Evolutionary conservation across 1,140 invertebrate genomes (phyloP), one percentile per base, ranked within the genome.

Genomic region (Eumeta japonica): DNA sequence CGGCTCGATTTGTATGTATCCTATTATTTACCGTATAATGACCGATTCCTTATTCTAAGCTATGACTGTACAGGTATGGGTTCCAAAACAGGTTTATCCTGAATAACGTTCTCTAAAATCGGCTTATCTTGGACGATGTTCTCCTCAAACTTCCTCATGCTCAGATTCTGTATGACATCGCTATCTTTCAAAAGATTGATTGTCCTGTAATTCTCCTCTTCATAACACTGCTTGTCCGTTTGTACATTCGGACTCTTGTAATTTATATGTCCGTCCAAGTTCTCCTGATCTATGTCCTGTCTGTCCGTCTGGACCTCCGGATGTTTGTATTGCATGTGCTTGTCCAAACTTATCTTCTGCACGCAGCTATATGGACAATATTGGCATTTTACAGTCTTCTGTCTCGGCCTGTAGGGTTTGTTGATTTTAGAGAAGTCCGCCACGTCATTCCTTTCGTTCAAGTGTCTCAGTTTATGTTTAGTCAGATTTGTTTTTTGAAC

Each of bases 401-500:
- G 60, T 10, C 74, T 47, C 1, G 67, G 62, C 15, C 62, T 52
- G 28, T 75, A 72, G 2, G 71, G 67, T 31, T 75, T 75, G 11
- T 70, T 62, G 2, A 59, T 33, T 31, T 67, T 74, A 0, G 70
- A 64, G 12, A 62, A 60, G 2, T 62, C 62, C n/a, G n/a, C n/a
- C n/a, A n/a, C n/a, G n/a, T n/a, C n/a, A n/a, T n/a, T n/a, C 13
- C 66, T 75, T n/a, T 77, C 72, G 33, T 66, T 66, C 13, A 68
- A 38, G 52, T 77, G 75, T 18, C 72, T 55, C 28, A 70, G 70
- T 28, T 75, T 75, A 41, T 77, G 75, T 39, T 77, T 77, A 0
- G 65, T 76, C 11, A 77, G 35, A 37, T 77, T 77, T 0, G 75
- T 76, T 36, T 77, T 76, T 37, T 77, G 75, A 1, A 77, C 75